phyloP scores from a whole-genome alignment of 2,888 invertebrate genomes.

The Netelia virgata region DNA sequence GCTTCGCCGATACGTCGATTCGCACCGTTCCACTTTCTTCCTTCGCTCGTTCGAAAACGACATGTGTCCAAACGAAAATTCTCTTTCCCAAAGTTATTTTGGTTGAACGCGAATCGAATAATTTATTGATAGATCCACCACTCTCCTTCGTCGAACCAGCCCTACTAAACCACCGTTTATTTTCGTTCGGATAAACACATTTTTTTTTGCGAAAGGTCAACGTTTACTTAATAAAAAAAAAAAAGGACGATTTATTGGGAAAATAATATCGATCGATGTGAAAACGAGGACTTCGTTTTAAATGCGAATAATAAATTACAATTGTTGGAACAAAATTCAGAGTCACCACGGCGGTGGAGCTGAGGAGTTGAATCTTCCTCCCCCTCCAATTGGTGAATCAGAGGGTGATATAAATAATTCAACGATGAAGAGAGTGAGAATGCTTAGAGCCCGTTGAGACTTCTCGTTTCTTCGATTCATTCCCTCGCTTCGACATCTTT shows the following conservation, averaged over 20 bases:
- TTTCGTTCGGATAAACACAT: not conserved
- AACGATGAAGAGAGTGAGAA: conserved; percentile 50
- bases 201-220: not conserved
- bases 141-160: too few species aligned
- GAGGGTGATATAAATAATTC: conserved; percentile 59
- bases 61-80: conserved; percentile 1
- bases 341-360: conserved; percentile 21
- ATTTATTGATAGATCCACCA: too few species aligned
- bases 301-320: conserved; percentile 64
- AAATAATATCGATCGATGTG: not conserved
- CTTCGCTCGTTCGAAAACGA: conserved; percentile 15
- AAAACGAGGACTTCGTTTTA: conserved; percentile 40
- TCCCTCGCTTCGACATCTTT: conserved; percentile 66
- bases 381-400: conserved; percentile 43
- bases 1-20: conserved; percentile 38
- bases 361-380: conserved; percentile 43
- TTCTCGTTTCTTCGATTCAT: conserved; percentile 67
- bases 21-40: conserved; percentile 12
- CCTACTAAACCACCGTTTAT: too few species aligned
- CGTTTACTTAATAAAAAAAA: not conserved
- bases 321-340: conserved; percentile 40
- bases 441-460: conserved; percentile 29
- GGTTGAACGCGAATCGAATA: too few species aligned
- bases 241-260: not conserved
- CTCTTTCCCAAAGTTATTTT: too few species aligned